A percentile compares a stretch with the other conserved stretches of the same genome.
Conservation (phyloP, 2,888 invertebrate genomes). For the Eupithecia exiguata region DNA sequence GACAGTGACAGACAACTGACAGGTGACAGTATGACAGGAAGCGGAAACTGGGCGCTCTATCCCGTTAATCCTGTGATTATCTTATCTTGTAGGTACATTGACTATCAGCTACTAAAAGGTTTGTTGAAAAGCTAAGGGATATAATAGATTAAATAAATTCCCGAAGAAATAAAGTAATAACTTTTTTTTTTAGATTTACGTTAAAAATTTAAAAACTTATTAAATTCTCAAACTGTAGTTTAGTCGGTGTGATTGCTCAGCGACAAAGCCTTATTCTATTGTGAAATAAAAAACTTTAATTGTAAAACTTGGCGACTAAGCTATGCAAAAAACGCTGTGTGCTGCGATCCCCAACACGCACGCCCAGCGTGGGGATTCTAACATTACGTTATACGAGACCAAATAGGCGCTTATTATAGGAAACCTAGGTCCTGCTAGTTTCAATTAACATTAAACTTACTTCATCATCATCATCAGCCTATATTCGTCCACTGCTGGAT, state of each 20-base stretch:
- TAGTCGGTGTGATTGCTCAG: too few species aligned
- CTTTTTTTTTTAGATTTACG: background rate
- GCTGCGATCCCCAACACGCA: background rate
- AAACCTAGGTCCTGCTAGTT: background rate
- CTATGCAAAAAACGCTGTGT: background rate
- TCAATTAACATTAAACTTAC: background rate
- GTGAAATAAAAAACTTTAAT: too few species aligned
- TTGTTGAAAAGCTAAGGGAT: background rate
- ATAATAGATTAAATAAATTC: background rate
- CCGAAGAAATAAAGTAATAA: background rate
- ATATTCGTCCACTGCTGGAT: too few species aligned
- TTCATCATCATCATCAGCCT: too few species aligned
- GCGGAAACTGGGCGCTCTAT: constrained; percentile 40
- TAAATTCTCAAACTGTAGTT: too few species aligned
- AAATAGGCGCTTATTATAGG: background rate
- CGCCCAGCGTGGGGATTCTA: background rate
- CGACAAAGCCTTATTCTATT: too few species aligned
- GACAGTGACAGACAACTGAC: constrained; percentile 42
- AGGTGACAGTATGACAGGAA: constrained; percentile 43
- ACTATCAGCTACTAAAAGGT: background rate
- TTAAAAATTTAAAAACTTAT: background rate
- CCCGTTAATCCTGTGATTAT: constrained; percentile 35
- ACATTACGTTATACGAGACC: background rate
- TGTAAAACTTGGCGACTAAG: background rate
- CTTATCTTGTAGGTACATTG: constrained; percentile 3